A percentile compares a stretch with the other conserved stretches of the same genome.
These are phyloP conservation scores for Ctenochaetus hawaiiensis DNA, from an alignment of 2,797 vertebrate species.

Conservation along the genomic window DNA sequence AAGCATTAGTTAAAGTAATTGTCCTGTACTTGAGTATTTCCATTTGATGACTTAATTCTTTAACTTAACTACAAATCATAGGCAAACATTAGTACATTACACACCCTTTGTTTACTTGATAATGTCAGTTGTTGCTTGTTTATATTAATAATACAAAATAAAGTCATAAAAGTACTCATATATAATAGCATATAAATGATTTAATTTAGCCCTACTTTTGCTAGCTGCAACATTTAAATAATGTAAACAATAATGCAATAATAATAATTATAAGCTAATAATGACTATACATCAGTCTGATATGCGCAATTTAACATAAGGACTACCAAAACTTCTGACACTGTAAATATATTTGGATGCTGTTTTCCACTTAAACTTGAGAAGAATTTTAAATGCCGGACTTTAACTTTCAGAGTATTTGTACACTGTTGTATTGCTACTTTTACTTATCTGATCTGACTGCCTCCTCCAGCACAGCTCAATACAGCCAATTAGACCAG, in stretches of 20 bases:
- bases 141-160: not conserved
- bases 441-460: slow-evolving; percentile 7
- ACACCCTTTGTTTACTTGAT: not conserved
- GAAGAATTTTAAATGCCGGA: not conserved
- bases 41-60: not conserved
- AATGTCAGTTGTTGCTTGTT: too few species aligned
- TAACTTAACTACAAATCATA: not conserved
- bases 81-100: not conserved
- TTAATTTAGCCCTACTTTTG: not conserved
- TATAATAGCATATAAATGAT: not conserved
- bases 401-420: not conserved
- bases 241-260: not conserved
- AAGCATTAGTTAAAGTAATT: not conserved
- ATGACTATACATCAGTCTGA: not conserved
- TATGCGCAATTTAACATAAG: not conserved
- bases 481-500: slow-evolving; percentile 76
- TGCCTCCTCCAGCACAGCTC: slow-evolving; percentile 34
- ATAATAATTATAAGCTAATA: not conserved
- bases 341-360: not conserved
- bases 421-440: not conserved
- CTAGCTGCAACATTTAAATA: not conserved
- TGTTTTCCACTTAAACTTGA: not conserved
- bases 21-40: not conserved
- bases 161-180: not conserved
- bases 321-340: not conserved